Evolutionary conservation across 2,888 invertebrate species (phyloP).

Genomic region (Epistrophe eligans): DNA sequence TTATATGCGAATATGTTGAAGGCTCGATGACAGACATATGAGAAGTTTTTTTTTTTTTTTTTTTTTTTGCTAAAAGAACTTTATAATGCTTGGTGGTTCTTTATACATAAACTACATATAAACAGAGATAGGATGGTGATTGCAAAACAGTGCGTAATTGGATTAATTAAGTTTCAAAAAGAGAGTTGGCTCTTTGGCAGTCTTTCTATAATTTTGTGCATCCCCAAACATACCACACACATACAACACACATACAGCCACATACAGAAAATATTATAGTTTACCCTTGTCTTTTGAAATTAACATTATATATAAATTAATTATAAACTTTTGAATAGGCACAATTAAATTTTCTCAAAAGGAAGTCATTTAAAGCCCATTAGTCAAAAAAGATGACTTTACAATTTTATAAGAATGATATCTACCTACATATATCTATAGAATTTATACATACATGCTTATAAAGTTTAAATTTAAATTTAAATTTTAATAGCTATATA

Average conservation of each 20-base stretch:
- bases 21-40: conserved; percentile 58
- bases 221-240: background rate
- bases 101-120: background rate
- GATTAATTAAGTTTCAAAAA: conserved; percentile 68
- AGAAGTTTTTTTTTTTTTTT: conserved; percentile 20
- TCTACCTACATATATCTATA: too few relatives aligned
- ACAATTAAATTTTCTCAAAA: conserved; percentile 54
- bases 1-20: conserved; percentile 39
- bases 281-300: conserved; percentile 19
- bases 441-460: too few relatives aligned
- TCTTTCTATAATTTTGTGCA: background rate
- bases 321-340: conserved; percentile 60
- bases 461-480: background rate
- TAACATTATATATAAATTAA: conserved; percentile 50
- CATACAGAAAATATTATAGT: background rate
- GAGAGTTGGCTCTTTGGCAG: conserved; percentile 34
- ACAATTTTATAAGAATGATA: background rate
- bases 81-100: background rate
- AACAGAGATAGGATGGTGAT: conserved; percentile 35
- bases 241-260: background rate
- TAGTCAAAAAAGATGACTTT: conserved; percentile 30
- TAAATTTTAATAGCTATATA: conserved; percentile 8
- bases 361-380: conserved; percentile 58
- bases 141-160: conserved; percentile 66
- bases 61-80: background rate